Base-by-base conservation (phyloP, 2,797 vertebrate genomes). In the Apodemus agrarius region DNA sequence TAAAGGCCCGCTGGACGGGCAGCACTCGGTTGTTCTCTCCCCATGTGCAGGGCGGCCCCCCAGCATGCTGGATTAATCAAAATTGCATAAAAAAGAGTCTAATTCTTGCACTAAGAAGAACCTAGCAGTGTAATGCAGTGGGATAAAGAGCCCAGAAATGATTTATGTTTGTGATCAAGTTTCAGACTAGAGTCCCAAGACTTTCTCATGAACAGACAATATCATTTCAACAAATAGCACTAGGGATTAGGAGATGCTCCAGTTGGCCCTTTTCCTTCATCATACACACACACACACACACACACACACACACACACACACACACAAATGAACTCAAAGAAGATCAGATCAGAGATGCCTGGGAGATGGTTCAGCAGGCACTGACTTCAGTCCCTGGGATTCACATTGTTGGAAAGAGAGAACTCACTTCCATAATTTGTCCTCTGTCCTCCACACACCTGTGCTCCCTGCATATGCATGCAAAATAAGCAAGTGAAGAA, bases 381-480 rank as follows among this genome's bases (percentile, higher is more conserved):
- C 10, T 65, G 6, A 67, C 31, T 49, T 85, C 40, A 65, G 49
- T 67, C 43, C 29, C 83, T n/a, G 43, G 40, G 6, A n/a, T 49
- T 3, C 12, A 52, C 19, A 4, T 21, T 63, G 17, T 31, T 49
- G 10, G 34, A 86, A 22, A 14, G 63, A 52, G 26, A 85, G 46
- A 54, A 29, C 46, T 26, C 16, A 54, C 4, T 29, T 46, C 46
- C 67, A 37, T 37, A 29, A 40, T 49, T 49, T 85, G 83, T n/a
- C 19, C 6, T 85, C 40, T n/a, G 34, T 37, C 43, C 34, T 72
- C 22, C 34, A 54, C 65, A 72, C 34, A 72, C 46, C 3, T 54
- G 0, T 26, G 11, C 8, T n/a, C 13, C 46, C 49, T 12, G 21
- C 1, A 37, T 57, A 19, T 6, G 26, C 4, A 52, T 16, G 3